These are phyloP conservation scores for Xestoiulus laeticollis DNA, from an alignment of 2,888 invertebrate species.

Conservation along the genomic window DNA sequence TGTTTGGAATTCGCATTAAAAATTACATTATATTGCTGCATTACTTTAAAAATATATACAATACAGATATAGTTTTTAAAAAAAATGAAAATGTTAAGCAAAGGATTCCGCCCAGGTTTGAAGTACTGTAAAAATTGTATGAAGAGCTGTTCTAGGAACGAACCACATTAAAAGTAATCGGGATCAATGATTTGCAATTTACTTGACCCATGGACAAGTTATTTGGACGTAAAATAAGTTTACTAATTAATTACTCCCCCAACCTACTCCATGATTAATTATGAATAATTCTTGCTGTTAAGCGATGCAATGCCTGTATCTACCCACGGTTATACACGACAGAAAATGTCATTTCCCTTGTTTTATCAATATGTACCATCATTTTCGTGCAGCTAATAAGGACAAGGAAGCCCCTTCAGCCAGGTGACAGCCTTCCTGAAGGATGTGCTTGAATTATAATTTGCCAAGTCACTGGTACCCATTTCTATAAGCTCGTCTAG, in stretches of 20 bases:
- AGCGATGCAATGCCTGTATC: background rate
- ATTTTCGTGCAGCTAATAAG: background rate
- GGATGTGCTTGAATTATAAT: background rate
- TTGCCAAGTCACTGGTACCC: background rate
- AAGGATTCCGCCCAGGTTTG: no score
- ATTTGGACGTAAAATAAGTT: background rate
- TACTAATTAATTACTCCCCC: background rate
- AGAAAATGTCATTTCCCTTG: slow-evolving; percentile 12
- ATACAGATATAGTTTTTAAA: no score
- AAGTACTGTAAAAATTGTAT: background rate
- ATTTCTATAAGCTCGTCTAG: slow-evolving; percentile 7
- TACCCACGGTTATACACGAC: background rate
- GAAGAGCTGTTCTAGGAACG: background rate
- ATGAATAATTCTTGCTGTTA: background rate
- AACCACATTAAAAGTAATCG: background rate
- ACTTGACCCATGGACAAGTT: background rate
- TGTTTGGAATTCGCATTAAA: no score
- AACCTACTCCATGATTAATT: slow-evolving; percentile 3
- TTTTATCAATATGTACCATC: slow-evolving; percentile 34
- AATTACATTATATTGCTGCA: no score
- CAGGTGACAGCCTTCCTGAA: slow-evolving; percentile 35
- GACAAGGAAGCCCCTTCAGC: slow-evolving; percentile 32
- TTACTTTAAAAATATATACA: no score
- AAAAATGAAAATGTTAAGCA: no score
- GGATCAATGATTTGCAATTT: background rate